Conservation (phyloP, 2,888 invertebrate genomes). For the Idaea straminata region DNA sequence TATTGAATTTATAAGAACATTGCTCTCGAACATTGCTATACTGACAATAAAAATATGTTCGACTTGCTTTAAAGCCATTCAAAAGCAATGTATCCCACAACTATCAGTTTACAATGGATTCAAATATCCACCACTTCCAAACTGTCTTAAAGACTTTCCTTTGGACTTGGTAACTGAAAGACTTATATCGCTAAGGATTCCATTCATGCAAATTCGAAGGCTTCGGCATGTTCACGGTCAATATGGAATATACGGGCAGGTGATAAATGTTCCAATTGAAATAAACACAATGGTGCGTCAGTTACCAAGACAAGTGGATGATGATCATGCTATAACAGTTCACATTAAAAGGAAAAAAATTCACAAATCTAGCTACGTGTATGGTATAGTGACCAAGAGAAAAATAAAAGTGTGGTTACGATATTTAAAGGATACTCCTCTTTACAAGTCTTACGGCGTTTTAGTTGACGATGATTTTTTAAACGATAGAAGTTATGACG, state of each 20-base stretch:
- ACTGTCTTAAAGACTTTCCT: slow-evolving; percentile 10
- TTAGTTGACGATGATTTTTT: slow-evolving; percentile 8
- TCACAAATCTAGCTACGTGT: slow-evolving; percentile 15
- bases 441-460: slow-evolving; percentile 11
- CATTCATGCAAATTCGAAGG: slow-evolving; percentile 39
- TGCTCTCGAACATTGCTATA: slow-evolving; percentile 17
- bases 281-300: slow-evolving; percentile 34
- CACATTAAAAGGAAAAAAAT: slow-evolving; percentile 17
- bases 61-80: slow-evolving; percentile 24
- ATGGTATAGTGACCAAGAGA: slow-evolving; percentile 14
- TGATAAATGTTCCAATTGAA: slow-evolving; percentile 38
- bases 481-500: slow-evolving; percentile 9
- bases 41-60: slow-evolving; percentile 23
- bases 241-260: slow-evolving; percentile 34
- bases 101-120: slow-evolving; percentile 25
- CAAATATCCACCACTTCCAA: slow-evolving; percentile 22
- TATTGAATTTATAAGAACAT: slow-evolving; percentile 24
- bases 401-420: slow-evolving; percentile 13
- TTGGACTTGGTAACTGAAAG: slow-evolving; percentile 24
- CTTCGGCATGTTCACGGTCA: slow-evolving; percentile 34
- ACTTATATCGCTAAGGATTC: slow-evolving; percentile 28
- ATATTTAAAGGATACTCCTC: slow-evolving; percentile 9
- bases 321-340: slow-evolving; percentile 24
- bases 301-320: slow-evolving; percentile 34
- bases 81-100: slow-evolving; percentile 21